Evolutionary conservation across 1,140 invertebrate genomes (phyloP).

Genomic region (Drosophila gunungcola): DNA sequence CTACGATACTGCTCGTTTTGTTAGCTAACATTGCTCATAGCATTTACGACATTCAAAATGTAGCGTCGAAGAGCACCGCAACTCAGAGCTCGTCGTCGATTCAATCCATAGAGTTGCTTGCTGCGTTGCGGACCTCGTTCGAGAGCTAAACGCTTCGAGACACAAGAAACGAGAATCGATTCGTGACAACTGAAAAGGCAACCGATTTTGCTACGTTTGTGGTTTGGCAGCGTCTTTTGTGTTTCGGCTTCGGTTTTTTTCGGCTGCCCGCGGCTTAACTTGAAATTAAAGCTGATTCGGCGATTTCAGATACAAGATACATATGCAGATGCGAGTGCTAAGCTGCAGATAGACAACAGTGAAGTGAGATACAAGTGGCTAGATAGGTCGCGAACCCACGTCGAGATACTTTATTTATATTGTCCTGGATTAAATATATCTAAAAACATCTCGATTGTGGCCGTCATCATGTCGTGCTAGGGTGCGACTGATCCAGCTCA

Average conservation of each 20-base stretch:
- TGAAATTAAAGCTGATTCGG: slow-evolving; percentile 82
- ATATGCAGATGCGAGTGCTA: slow-evolving; percentile 56
- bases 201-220: slow-evolving; percentile 43
- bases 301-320: slow-evolving; percentile 55
- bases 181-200: slow-evolving; percentile 15
- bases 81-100: slow-evolving; percentile 3
- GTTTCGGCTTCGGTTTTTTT: slow-evolving; percentile 46
- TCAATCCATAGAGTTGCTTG: slow-evolving; percentile 49
- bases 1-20: no score
- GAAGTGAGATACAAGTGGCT: slow-evolving; percentile 36
- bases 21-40: neutral
- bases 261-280: slow-evolving; percentile 67
- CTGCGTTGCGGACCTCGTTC: slow-evolving; percentile 50
- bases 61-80: neutral
- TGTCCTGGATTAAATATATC: slow-evolving; percentile 85
- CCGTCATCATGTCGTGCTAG: slow-evolving; percentile 44
- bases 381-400: slow-evolving; percentile 21
- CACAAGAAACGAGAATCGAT: slow-evolving; percentile 10
- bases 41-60: slow-evolving; percentile 9
- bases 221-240: slow-evolving; percentile 65
- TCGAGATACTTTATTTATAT: slow-evolving; percentile 83
- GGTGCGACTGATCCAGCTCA: neutral
- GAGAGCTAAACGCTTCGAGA: slow-evolving; percentile 21
- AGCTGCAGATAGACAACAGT: slow-evolving; percentile 49
- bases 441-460: slow-evolving; percentile 57